Evolutionary conservation across 2,113 vertebrate species (phyloP).

Genomic region (Rana temporaria): DNA sequence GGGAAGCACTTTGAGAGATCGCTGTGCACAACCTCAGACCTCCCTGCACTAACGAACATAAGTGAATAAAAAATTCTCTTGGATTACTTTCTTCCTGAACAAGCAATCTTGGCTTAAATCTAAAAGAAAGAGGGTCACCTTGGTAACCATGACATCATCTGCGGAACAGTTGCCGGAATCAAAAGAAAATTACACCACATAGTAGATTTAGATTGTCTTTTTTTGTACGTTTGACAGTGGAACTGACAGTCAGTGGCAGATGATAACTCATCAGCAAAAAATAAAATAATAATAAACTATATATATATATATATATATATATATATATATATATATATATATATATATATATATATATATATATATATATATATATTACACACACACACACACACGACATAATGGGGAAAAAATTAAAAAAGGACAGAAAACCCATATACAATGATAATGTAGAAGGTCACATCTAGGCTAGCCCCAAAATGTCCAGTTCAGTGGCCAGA

Average conservation of each 20-base stretch:
- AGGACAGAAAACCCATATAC: neutral
- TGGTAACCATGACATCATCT: slow-evolving; percentile 42
- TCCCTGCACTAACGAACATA: neutral
- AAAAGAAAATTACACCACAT: slow-evolving; percentile 12
- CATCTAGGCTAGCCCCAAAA: too few species aligned
- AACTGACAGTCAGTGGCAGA: slow-evolving; percentile 31
- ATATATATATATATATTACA: too few species aligned
- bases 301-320: too few species aligned
- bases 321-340: too few species aligned
- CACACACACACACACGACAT: too few species aligned
- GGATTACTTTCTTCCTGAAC: slow-evolving; percentile 6
- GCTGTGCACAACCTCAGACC: too few species aligned
- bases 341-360: too few species aligned
- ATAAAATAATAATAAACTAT: too few species aligned
- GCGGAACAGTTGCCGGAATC: neutral
- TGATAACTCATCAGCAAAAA: neutral
- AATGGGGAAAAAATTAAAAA: too few species aligned
- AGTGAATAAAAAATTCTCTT: neutral
- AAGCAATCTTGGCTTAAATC: neutral
- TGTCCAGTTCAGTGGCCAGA: too few species aligned
- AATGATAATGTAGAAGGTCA: too few species aligned
- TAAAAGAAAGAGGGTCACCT: slow-evolving; percentile 30
- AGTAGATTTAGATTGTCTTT: neutral
- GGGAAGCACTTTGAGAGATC: neutral
- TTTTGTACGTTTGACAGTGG: slow-evolving; percentile 26